Evolutionary conservation across 2,797 vertebrate species (phyloP).

Genomic region (Crenichthys baileyi): DNA sequence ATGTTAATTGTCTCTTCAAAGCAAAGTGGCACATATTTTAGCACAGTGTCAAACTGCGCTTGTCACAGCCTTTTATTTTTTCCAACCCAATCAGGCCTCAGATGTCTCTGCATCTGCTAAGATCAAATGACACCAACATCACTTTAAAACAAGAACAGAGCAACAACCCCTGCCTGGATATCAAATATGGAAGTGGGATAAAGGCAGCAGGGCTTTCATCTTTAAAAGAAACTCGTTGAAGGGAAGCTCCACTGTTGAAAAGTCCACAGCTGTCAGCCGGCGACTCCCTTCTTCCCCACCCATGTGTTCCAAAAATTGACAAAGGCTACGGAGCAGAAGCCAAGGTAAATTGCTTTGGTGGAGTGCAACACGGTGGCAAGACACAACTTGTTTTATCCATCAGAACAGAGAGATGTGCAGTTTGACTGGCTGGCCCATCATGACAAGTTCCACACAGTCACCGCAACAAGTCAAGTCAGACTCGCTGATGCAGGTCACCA

Average conservation of each 20-base stretch:
- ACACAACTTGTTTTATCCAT: conserved; percentile 58
- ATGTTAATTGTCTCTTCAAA: conserved; percentile 79
- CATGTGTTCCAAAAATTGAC: conserved; percentile 56
- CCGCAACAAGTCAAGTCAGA: conserved; percentile 25
- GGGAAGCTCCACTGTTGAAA: conserved; percentile 62
- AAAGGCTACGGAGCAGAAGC: conserved; percentile 63
- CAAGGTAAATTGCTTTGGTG: conserved; percentile 67
- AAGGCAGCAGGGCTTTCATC: conserved; percentile 74
- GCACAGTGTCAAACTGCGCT: conserved; percentile 57
- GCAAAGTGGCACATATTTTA: conserved; percentile 62
- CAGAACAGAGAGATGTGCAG: conserved; percentile 26
- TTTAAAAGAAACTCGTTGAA: conserved; percentile 75
- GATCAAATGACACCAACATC: conserved; percentile 79
- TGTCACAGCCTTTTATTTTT: conserved; percentile 52
- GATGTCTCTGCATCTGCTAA: conserved; percentile 75
- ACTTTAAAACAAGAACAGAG: conserved; percentile 75
- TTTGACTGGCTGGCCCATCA: conserved; percentile 52
- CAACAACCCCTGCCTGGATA: conserved; percentile 69
- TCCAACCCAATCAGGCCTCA: conserved; percentile 70
- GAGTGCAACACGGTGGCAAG: conserved; percentile 48
- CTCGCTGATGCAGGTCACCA: conserved; percentile 20
- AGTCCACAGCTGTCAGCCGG: conserved; percentile 69
- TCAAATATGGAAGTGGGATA: conserved; percentile 75
- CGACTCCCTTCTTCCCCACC: conserved; percentile 57
- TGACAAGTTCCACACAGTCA: conserved; percentile 45